Evolutionary conservation across 2,797 vertebrate genomes (phyloP).

Genomic region (Loriculus beryllinus): DNA sequence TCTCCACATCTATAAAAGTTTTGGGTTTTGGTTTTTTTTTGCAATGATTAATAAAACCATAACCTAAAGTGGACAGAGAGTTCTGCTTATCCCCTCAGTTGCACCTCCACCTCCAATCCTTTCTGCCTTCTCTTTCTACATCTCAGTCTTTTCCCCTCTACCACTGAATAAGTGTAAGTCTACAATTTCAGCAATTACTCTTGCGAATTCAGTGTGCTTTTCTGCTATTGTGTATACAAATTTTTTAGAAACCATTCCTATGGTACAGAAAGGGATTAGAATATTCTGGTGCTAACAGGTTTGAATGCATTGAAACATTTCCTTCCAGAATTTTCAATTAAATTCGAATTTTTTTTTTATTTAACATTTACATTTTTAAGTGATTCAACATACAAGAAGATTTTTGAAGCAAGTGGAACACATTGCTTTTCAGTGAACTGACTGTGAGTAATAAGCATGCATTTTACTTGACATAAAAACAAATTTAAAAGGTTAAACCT

Average conservation of each 20-base stretch:
- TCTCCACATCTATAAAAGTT: not conserved
- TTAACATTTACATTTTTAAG: not conserved
- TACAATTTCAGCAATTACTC: not conserved
- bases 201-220: not conserved
- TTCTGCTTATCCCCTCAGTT: not conserved
- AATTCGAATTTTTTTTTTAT: not conserved
- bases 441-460: not conserved
- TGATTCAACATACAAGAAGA: not conserved
- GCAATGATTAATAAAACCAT: not conserved
- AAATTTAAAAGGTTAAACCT: not conserved
- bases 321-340: not conserved
- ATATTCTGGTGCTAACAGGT: not conserved
- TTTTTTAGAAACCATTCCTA: not conserved
- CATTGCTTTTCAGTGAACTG: not conserved
- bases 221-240: not conserved
- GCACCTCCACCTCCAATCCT: not conserved
- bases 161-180: not conserved
- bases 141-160: not conserved
- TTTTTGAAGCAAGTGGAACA: not conserved
- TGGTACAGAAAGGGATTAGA: not conserved
- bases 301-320: not conserved
- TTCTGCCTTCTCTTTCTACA: not conserved
- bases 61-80: not conserved
- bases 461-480: not conserved
- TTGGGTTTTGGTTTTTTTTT: not conserved